These are phyloP conservation scores for Diplogasteroides magnus DNA, from an alignment of 1,140 invertebrate genomes.

Conservation along the genomic window DNA sequence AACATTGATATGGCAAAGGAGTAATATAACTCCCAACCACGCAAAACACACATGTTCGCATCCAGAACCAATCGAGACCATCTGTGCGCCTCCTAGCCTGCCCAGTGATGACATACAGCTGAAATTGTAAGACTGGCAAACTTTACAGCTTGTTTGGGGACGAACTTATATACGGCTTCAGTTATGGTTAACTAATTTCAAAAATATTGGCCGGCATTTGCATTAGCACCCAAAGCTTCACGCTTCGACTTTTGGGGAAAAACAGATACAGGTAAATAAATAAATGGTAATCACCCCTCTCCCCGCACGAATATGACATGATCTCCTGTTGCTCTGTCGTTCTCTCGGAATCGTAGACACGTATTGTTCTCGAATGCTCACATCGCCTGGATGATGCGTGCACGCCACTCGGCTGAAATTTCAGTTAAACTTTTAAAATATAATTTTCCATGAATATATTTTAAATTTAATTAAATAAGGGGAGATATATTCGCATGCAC, in stretches of 20 bases:
- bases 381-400: conserved; percentile 36
- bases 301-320: background rate
- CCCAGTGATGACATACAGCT: conserved; percentile 52
- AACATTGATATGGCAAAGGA: no score
- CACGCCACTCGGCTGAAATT: conserved; percentile 41
- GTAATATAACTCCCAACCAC: no score
- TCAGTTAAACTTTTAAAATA: background rate
- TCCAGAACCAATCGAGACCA: conserved; percentile 52
- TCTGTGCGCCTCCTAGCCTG: conserved; percentile 42
- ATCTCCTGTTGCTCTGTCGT: no score
- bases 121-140: conserved; percentile 24
- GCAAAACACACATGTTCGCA: conserved; percentile 52
- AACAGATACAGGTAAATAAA: no score
- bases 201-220: no score
- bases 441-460: background rate
- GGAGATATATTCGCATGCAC: no score
- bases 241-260: no score
- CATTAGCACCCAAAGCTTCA: no score
- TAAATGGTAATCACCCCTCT: background rate
- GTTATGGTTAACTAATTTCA: no score
- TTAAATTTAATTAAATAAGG: no score
- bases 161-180: no score
- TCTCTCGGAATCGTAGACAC: conserved; percentile 45
- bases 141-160: no score
- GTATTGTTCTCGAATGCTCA: conserved; percentile 44